These are phyloP conservation scores for Sebastes trivittatus DNA, from an alignment of 2,797 vertebrate species.

Conservation along the genomic window DNA sequence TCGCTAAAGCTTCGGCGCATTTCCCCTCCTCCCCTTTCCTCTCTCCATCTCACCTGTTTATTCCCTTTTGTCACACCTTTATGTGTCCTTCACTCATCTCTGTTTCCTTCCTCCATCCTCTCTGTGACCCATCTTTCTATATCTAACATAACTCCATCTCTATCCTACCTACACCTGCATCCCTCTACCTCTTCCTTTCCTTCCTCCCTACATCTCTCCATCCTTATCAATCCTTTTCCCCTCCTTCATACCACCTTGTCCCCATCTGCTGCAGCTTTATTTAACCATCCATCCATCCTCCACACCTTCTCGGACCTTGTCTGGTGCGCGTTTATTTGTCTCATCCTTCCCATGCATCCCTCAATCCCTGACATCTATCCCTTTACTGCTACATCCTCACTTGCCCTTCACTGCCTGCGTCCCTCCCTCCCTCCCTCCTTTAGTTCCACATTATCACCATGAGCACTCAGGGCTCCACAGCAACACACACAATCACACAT, in stretches of 20 bases:
- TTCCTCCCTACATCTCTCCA: not conserved
- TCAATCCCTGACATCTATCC: slow-evolving; percentile 24
- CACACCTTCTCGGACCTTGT: slow-evolving; percentile 31
- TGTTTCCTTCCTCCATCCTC: not conserved
- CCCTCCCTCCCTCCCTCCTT: slow-evolving; percentile 9
- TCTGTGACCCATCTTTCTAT: not conserved
- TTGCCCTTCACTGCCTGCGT: slow-evolving; percentile 45
- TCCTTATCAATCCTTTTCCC: slow-evolving; percentile 20
- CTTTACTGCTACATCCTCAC: slow-evolving; percentile 32
- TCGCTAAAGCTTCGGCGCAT: not conserved
- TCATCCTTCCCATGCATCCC: slow-evolving; percentile 22
- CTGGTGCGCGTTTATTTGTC: slow-evolving; percentile 10
- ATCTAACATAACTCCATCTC: not conserved
- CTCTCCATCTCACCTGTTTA: slow-evolving; percentile 6
- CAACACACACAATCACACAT: slow-evolving; percentile 38
- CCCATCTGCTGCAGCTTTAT: slow-evolving; percentile 44
- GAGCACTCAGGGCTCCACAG: slow-evolving; percentile 50
- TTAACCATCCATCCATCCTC: slow-evolving; percentile 52
- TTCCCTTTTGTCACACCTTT: slow-evolving; percentile 10
- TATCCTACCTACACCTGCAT: not conserved
- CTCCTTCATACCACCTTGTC: slow-evolving; percentile 37
- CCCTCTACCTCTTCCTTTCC: not conserved
- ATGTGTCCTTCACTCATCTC: slow-evolving; percentile 8
- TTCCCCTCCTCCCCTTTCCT: not conserved
- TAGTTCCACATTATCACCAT: slow-evolving; percentile 38